These are phyloP conservation scores for Eptatretus burgeri DNA, from an alignment of 2,113 vertebrate genomes.

Conservation along the genomic window DNA sequence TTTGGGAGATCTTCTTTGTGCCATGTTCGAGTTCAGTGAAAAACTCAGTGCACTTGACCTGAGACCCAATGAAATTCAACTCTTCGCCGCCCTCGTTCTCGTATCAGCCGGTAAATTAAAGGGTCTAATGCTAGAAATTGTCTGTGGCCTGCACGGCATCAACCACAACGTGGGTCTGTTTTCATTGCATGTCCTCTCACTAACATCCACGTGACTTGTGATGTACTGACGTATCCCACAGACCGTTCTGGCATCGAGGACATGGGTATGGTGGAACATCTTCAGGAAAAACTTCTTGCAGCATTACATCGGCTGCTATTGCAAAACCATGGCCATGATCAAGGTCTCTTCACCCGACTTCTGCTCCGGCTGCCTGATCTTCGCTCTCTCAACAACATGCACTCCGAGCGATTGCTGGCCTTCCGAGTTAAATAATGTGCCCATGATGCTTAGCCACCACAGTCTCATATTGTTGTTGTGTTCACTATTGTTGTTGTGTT, in stretches of 20 bases:
- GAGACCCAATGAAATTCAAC: conserved; percentile 60
- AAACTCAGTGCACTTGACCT: conserved; percentile 60
- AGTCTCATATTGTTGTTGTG: no score
- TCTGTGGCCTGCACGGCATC: background rate
- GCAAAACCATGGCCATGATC: conserved; percentile 62
- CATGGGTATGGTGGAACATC: conserved; percentile 46
- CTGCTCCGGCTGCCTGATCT: conserved; percentile 81
- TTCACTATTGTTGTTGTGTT: no score
- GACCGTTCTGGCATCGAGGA: conserved; percentile 87
- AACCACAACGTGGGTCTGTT: background rate
- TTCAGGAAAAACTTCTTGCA: conserved; percentile 80
- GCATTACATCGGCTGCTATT: conserved; percentile 62
- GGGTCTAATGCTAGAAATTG: background rate
- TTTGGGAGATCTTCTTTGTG: conserved; percentile 63
- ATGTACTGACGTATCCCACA: conserved; percentile 13
- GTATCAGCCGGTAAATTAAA: conserved; percentile 66
- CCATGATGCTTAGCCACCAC: no score
- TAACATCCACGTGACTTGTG: background rate
- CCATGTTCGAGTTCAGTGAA: conserved; percentile 94
- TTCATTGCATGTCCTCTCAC: background rate
- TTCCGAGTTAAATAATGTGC: conserved; percentile 32
- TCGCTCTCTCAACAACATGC: conserved; percentile 93
- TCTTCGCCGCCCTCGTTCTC: conserved; percentile 79
- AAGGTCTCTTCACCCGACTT: conserved; percentile 80
- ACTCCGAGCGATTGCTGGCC: conserved; percentile 83